These are phyloP conservation scores for Poeciliopsis presidionis DNA, from an alignment of 2,797 vertebrate genomes.

Conservation along the genomic window DNA sequence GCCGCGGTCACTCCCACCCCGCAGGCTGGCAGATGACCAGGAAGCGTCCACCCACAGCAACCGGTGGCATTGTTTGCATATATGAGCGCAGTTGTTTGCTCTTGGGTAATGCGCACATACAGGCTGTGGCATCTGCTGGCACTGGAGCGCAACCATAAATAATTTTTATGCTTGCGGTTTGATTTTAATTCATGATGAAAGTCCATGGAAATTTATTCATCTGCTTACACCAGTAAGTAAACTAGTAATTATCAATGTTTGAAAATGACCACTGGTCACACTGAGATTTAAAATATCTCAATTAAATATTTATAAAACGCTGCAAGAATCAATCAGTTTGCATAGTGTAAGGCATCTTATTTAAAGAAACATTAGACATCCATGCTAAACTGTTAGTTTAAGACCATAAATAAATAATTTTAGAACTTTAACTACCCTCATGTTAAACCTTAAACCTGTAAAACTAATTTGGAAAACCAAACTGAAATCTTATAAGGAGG, in stretches of 20 bases:
- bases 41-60: slow-evolving; percentile 69
- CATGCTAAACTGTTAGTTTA: neutral
- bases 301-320: neutral
- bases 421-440: neutral
- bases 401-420: neutral
- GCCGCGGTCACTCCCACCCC: slow-evolving; percentile 44
- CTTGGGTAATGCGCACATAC: slow-evolving; percentile 15
- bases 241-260: neutral
- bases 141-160: slow-evolving; percentile 19
- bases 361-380: neutral
- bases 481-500: neutral
- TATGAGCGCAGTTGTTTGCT: slow-evolving; percentile 52
- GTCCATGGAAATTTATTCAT: slow-evolving; percentile 14
- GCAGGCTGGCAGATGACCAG: slow-evolving; percentile 61
- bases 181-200: slow-evolving; percentile 13
- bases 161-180: slow-evolving; percentile 14
- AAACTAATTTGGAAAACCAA: neutral
- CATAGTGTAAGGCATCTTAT: too few species aligned
- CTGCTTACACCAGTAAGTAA: neutral
- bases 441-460: neutral
- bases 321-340: neutral
- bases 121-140: slow-evolving; percentile 59
- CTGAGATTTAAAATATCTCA: neutral
- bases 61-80: slow-evolving; percentile 75
- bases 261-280: neutral